Evolutionary conservation across 2,888 invertebrate species (phyloP), one percentile per base, ranked within the genome.

Genomic region (Operophtera brumata): DNA sequence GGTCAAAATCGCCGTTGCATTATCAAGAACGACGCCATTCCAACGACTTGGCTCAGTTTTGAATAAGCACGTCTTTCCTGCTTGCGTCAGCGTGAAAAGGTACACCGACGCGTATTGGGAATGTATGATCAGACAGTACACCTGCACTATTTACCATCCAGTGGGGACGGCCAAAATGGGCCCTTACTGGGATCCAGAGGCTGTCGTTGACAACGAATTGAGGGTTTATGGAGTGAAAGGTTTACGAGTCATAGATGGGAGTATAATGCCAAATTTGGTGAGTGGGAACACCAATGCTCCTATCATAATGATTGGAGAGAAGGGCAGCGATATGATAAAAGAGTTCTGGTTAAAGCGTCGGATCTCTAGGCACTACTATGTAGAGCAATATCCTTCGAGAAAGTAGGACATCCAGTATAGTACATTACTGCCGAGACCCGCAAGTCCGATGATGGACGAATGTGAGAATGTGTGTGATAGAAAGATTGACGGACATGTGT

Each of bases 161-260:
- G 94, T 95, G 0, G 96, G 96, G 0, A 97, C 96, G 0, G 95
- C 94, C 40, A 96, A 96, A 76, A 97, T 97, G 97, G 97, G 96
- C 0, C 96, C 96, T 0, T 94, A 93, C 66, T 96, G 95, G 94
- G 96, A 96, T 71, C 91, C 92, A 10, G 93, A 93, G 6, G 96
- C 96, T 0, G 96, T 96, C 0, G 96, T 96, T 0, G 96, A 96
- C 77, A 93, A 94, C 1, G 93, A 95, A 69, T 80, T 96, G 6
- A 86, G 93, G 49, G 96, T 96, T 0, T 95, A 96, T 67, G 96
- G 96, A 0, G 89, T 96, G 0, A 92, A 93, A 61, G 95, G 96
- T 0, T 80, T 96, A 4, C 86, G 96, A 10, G 96, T 96, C 0
- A 94, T 96, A 57, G 96, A 96, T 71, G 96, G 96, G 0, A 96